Evolutionary conservation across 2,888 invertebrate genomes (phyloP).

Genomic region (Dicyrtoma fusca): DNA sequence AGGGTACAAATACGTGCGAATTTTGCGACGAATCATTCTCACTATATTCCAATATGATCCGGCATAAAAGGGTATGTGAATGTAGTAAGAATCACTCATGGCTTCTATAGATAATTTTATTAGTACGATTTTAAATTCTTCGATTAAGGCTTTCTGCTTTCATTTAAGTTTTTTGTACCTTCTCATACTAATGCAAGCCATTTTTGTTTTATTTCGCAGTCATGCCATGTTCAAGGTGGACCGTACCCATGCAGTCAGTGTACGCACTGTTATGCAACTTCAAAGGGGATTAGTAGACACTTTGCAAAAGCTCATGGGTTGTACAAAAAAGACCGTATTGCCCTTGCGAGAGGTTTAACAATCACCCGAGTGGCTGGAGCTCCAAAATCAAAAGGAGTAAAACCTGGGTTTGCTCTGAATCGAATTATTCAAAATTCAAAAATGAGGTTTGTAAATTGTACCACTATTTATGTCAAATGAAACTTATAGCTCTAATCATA

Average conservation of each 20-base stretch:
- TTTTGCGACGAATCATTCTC: conserved; percentile 26
- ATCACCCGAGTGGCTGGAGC: background rate
- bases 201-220: background rate
- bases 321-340: background rate
- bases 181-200: no score
- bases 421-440: conserved; percentile 26
- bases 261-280: conserved; percentile 28
- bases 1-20: conserved; percentile 6
- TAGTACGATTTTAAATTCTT: background rate
- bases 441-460: conserved; percentile 1
- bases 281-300: conserved; percentile 16
- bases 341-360: background rate
- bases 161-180: no score
- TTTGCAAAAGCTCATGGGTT: conserved; percentile 25
- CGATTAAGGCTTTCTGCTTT: no score
- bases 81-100: background rate
- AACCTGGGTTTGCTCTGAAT: background rate
- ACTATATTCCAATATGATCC: conserved; percentile 29
- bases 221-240: conserved; percentile 27
- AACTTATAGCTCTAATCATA: no score
- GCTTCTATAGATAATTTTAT: background rate
- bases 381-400: background rate
- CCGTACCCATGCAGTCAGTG: conserved; percentile 27
- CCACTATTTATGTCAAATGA: background rate
- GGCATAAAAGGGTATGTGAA: conserved; percentile 18